Conservation (phyloP, 30 jellyfish, hydroid and myxozoan genomes). For the Phacellophora camtschatica region DNA sequence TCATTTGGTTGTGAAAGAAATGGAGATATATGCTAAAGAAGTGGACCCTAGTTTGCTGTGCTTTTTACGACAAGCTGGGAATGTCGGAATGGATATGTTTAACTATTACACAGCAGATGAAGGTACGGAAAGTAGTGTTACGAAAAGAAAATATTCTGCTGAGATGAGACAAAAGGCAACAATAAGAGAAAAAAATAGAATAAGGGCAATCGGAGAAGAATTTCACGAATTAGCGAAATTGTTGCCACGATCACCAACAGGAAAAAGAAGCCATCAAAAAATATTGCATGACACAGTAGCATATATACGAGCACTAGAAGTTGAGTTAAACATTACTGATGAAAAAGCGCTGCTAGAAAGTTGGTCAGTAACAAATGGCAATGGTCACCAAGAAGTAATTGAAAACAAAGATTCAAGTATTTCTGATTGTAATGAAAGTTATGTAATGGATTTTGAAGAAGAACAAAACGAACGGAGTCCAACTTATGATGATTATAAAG, state of each 20-base stretch:
- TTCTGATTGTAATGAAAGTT: not conserved
- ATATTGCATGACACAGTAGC: constrained; percentile 75
- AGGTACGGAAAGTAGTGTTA: no score
- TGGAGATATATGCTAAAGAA: no score
- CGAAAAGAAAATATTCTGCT: constrained; percentile 52
- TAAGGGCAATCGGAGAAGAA: constrained; percentile 54
- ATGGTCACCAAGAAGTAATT: not conserved
- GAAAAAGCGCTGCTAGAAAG: constrained; percentile 5
- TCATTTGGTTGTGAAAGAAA: no score
- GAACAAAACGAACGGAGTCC: not conserved
- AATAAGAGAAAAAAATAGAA: constrained; percentile 49
- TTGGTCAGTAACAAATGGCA: not conserved
- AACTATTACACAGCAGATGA: no score
- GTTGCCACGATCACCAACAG: constrained; percentile 10
- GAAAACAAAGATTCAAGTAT: not conserved
- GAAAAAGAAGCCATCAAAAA: constrained; percentile 50
- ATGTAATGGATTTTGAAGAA: not conserved
- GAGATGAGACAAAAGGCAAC: constrained; percentile 80
- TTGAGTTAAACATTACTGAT: constrained; percentile 28
- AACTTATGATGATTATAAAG: not conserved
- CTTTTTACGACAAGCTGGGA: no score
- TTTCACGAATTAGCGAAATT: constrained; percentile 7
- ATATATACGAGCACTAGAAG: constrained; percentile 66
- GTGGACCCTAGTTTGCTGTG: no score
- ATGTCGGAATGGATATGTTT: no score